Evolutionary conservation across 1,140 invertebrate genomes (phyloP).

Genomic region (Drosophila azteca): DNA sequence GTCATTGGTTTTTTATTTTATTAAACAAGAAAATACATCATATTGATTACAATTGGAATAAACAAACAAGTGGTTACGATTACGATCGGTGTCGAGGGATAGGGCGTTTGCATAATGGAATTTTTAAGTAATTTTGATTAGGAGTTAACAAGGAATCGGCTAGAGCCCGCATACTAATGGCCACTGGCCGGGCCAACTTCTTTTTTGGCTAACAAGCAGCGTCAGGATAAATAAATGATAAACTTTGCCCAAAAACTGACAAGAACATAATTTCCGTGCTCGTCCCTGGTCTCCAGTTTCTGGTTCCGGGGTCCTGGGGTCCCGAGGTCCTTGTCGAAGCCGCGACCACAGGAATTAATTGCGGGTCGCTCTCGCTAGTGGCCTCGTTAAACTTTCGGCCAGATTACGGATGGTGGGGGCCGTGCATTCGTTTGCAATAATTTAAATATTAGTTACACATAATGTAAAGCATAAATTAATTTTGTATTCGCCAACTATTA

Average conservation of each 20-base stretch:
- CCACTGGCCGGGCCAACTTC: constrained; percentile 15
- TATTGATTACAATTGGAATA: constrained; percentile 55
- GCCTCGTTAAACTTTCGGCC: constrained; percentile 63
- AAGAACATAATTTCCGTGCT: constrained; percentile 68
- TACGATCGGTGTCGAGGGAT: not conserved
- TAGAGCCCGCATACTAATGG: constrained; percentile 56
- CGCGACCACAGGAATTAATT: constrained; percentile 66
- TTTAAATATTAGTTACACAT: constrained; percentile 82
- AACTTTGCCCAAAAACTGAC: constrained; percentile 58
- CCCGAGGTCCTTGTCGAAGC: constrained; percentile 37
- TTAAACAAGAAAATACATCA: constrained; percentile 31
- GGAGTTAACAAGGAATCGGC: constrained; percentile 64
- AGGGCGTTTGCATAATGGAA: constrained; percentile 56
- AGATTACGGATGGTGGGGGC: constrained; percentile 12
- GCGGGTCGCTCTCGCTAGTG: constrained; percentile 39
- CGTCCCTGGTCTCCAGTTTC: not conserved
- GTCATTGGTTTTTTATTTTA: constrained; percentile 22
- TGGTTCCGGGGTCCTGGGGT: not conserved
- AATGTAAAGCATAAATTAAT: constrained; percentile 82
- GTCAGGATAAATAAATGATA: constrained; percentile 65
- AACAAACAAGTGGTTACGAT: constrained; percentile 16
- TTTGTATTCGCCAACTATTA: constrained; percentile 79
- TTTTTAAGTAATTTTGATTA: constrained; percentile 62
- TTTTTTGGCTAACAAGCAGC: constrained; percentile 37
- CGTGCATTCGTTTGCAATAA: constrained; percentile 62